A percentile compares a stretch with the other conserved stretches of the same genome.
These are phyloP conservation scores for Phengaris alcon DNA, from an alignment of 2,888 invertebrate species.

Conservation along the genomic window DNA sequence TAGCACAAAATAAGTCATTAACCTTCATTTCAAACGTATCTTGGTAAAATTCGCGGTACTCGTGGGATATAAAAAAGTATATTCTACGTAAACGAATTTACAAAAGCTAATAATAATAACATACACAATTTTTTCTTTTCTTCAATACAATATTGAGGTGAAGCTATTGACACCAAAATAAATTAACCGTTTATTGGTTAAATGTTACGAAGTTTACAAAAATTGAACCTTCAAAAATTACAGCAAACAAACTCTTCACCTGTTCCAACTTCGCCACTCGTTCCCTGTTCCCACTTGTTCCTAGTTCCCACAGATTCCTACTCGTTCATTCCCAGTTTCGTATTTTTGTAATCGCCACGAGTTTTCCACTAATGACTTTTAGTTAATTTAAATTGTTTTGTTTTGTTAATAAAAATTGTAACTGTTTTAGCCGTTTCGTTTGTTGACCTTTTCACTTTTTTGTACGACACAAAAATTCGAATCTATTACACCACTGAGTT, in stretches of 20 bases:
- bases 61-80: too few relatives aligned
- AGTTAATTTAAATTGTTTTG: neutral
- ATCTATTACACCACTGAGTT: neutral
- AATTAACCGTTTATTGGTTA: neutral
- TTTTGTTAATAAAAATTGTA: too few relatives aligned
- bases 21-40: too few relatives aligned
- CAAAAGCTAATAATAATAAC: too few relatives aligned
- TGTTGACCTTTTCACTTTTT: neutral
- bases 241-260: neutral
- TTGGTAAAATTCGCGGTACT: too few relatives aligned
- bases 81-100: too few relatives aligned
- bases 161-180: neutral
- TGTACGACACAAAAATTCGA: neutral
- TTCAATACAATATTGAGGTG: neutral
- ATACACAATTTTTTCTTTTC: too few relatives aligned
- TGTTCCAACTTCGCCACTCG: neutral
- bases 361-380: neutral
- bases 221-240: neutral
- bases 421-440: neutral
- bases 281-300: neutral
- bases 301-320: neutral
- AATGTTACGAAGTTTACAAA: constrained; percentile 4
- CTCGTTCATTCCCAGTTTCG: neutral
- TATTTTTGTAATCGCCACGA: neutral
- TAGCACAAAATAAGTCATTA: too few relatives aligned